A percentile compares a stretch with the other conserved stretches of the same genome.
phyloP scores from a whole-genome alignment of 2,888 invertebrate species.

The Ornithoptera priamus region DNA sequence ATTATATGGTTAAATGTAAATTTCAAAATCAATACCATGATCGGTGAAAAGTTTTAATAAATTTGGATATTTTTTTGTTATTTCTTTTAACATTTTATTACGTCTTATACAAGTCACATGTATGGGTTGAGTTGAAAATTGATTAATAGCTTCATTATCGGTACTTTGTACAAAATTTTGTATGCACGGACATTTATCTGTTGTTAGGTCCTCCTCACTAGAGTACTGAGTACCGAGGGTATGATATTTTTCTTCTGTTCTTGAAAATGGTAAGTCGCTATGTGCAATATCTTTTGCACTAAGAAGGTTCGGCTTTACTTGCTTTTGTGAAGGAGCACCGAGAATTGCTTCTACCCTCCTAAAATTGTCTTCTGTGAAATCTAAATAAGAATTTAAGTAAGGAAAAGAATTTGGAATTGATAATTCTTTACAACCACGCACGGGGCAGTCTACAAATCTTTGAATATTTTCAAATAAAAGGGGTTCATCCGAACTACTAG shows the following conservation, averaged over 20 bases:
- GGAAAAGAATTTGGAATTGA: conserved; percentile 47
- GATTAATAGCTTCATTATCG: conserved; percentile 25
- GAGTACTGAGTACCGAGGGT: conserved; percentile 63
- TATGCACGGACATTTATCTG: conserved; percentile 49
- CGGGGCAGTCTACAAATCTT: conserved; percentile 51
- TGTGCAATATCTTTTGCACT: conserved; percentile 47
- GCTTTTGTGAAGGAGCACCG: conserved; percentile 35
- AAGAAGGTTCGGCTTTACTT: conserved; percentile 40
- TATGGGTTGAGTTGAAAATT: conserved; percentile 39
- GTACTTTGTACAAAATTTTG: conserved; percentile 32
- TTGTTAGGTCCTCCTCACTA: conserved; percentile 54
- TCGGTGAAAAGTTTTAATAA: conserved; percentile 64
- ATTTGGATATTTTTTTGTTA: conserved; percentile 56
- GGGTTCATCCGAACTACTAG: conserved; percentile 53
- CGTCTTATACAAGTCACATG: conserved; percentile 47
- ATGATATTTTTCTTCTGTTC: conserved; percentile 51
- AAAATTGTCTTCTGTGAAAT: conserved; percentile 65
- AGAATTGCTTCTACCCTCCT: conserved; percentile 53
- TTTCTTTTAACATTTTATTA: conserved; percentile 47
- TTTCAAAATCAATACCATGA: conserved; percentile 58
- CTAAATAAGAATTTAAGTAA: conserved; percentile 51
- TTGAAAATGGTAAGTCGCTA: conserved; percentile 54
- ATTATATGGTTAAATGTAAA: conserved; percentile 29
- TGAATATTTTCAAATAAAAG: conserved; percentile 51
- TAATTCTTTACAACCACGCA: conserved; percentile 49